Evolutionary conservation across 2,888 invertebrate genomes (phyloP), one percentile per base, ranked within the genome.

Genomic region (Drosophila histrio): DNA sequence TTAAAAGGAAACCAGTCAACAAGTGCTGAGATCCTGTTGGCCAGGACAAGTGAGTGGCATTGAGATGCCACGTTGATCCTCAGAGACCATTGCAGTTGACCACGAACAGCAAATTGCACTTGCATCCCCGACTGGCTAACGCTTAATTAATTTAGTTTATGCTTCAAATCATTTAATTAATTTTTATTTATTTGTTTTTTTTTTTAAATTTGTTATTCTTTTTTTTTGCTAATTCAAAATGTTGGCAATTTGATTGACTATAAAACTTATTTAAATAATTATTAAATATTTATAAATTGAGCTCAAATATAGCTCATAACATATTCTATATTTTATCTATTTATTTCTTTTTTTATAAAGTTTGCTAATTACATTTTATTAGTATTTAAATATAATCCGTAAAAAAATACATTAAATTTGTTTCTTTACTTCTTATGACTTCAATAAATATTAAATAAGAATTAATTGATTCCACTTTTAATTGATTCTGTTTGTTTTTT

Each of bases 21-120:
- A 59, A 43, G 11, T 39, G 57, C 53, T 36, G 6, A 67, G 38
- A 60, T 57, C 46, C 52, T 38, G 34, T n/a, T 38, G 50, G 15
- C 5, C 30, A 7, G 39, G 50, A 54, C 50, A 52, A 8, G 46
- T 41, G 28, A 44, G 34, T 50, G 49, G 47, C 47, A 26, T 24
- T 38, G 32, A 65, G 44, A 46, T 43, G 38, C 19, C 17, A 43
- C 21, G 13, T 52, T 43, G 24, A 32, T 52, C 26, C 52, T 34
- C 52, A 9, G 13, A 26, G 58, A 39, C 21, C 22, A 30, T 6
- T 30, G 30, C 11, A 26, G 11, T 11, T 4, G 17, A 4, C 11
- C 11, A 24, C n/a, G 1, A 34, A 24, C 30, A 22, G 11, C n/a
- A 22, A n/a, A 13, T 21, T 44, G 34, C 38, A 22, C n/a, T 36